Percentiles rank a stretch among this genome's conserved stretches.
phyloP scores from a whole-genome alignment of 2,888 invertebrate genomes.

The Globia sparganii region DNA sequence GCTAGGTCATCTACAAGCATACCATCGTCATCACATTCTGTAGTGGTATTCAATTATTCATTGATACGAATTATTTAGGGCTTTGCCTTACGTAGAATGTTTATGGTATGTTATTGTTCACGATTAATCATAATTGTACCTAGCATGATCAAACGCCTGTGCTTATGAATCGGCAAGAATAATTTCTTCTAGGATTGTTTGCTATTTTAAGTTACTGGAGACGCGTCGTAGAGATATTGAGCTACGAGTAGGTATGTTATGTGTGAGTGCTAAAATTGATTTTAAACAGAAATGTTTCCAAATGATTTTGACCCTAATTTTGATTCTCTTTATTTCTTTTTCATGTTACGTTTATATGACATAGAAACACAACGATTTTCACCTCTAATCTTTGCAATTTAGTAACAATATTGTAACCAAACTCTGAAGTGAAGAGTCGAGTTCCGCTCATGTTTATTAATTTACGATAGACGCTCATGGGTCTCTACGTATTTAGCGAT shows the following conservation, averaged over 20 bases:
- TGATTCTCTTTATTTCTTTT: not conserved
- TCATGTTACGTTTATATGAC: not conserved
- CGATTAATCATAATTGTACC: constrained; percentile 13
- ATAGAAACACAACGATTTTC: not conserved
- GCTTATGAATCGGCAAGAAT: constrained; percentile 4
- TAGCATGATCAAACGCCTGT: constrained; percentile 14
- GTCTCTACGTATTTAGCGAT: constrained; percentile 44
- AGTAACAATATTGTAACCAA: constrained; percentile 13
- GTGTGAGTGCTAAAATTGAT: too few relatives aligned
- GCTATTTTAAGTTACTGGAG: not conserved
- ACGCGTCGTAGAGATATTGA: too few relatives aligned
- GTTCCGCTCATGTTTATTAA: constrained; percentile 29
- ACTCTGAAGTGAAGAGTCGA: constrained; percentile 4
- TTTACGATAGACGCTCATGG: constrained; percentile 5
- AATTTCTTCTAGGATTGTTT: not conserved
- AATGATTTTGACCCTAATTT: not conserved
- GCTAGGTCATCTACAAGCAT: constrained; percentile 55
- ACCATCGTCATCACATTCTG: constrained; percentile 38
- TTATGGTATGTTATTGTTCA: constrained; percentile 3
- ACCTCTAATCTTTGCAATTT: constrained; percentile 9
- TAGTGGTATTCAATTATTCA: constrained; percentile 47
- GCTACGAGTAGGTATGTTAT: too few relatives aligned
- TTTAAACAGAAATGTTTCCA: not conserved
- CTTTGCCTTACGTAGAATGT: constrained; percentile 22
- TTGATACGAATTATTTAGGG: constrained; percentile 48